phyloP scores from a whole-genome alignment of 1,140 invertebrate species.

The Eriosoma lanigerum region DNA sequence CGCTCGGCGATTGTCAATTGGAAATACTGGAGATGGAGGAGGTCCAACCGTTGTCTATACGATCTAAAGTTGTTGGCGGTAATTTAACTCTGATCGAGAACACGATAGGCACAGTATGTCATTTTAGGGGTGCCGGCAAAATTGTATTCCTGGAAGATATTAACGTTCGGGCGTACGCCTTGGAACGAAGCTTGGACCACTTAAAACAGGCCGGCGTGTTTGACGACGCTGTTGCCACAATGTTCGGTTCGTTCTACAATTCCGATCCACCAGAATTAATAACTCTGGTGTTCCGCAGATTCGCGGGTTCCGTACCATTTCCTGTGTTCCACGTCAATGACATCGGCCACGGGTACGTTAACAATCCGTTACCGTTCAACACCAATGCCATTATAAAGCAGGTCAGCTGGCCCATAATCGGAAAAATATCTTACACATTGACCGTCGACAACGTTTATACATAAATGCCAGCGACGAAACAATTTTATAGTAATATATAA shows the following conservation, averaged over 20 bases:
- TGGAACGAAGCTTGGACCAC: conserved; percentile 2
- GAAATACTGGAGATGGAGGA: background rate
- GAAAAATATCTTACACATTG: background rate
- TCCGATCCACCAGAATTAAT: no score
- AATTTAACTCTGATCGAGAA: background rate
- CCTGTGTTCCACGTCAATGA: background rate
- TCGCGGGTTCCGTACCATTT: background rate
- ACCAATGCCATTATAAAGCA: background rate
- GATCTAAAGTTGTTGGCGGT: background rate
- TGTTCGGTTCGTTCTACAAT: background rate
- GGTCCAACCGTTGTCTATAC: background rate
- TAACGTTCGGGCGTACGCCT: background rate
- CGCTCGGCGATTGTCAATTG: no score
- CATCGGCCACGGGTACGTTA: background rate
- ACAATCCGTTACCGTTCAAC: background rate
- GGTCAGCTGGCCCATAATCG: background rate
- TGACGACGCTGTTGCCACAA: background rate
- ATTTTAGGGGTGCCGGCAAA: background rate
- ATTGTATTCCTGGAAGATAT: background rate
- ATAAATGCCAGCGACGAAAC: no score
- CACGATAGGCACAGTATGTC: background rate
- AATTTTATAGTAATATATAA: no score
- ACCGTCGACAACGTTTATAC: conserved; percentile 10
- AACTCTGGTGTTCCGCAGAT: background rate
- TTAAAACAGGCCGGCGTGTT: background rate